These are phyloP conservation scores for Bombus cullumanus DNA, from an alignment of 1,140 invertebrate species.

Conservation along the genomic window DNA sequence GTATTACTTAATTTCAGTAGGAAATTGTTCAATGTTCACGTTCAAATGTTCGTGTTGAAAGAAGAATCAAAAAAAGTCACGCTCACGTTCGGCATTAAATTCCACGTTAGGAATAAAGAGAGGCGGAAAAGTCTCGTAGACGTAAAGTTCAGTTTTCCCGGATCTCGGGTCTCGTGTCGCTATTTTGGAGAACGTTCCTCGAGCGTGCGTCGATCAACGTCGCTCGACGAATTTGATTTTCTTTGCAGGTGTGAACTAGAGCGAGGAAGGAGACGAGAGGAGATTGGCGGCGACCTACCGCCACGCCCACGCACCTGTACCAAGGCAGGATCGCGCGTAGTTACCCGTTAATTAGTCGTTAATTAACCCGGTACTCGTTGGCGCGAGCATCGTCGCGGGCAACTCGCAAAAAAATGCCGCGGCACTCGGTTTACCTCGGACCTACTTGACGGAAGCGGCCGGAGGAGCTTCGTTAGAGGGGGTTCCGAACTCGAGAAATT, in stretches of 20 bases:
- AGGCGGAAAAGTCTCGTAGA: too few species aligned
- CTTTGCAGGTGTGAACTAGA: constrained; percentile 69
- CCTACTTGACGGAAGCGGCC: constrained; percentile 31
- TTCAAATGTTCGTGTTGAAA: too few species aligned
- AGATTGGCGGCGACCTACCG: constrained; percentile 43
- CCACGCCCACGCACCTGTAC: constrained; percentile 23
- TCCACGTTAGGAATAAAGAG: too few species aligned
- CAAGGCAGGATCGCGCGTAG: constrained; percentile 20
- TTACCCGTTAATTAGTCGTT: constrained; percentile 54
- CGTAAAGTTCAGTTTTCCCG: too few species aligned
- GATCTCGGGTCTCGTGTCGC: constrained; percentile 15
- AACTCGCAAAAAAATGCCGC: constrained; percentile 1
- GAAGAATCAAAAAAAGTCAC: too few species aligned
- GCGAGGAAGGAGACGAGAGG: constrained; percentile 31
- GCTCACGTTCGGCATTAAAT: too few species aligned
- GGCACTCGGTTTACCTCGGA: constrained; percentile 30
- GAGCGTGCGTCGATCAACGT: constrained; percentile 1
- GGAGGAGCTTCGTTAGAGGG: background rate
- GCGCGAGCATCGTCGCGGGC: constrained; percentile 2
- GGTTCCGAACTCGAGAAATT: background rate
- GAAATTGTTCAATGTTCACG: too few species aligned
- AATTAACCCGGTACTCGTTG: constrained; percentile 64
- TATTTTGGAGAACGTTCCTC: constrained; percentile 55
- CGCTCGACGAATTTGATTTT: constrained; percentile 55
- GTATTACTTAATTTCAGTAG: too few species aligned